Conservation (phyloP, 2,888 invertebrate species). For the Leuctra nigra region DNA sequence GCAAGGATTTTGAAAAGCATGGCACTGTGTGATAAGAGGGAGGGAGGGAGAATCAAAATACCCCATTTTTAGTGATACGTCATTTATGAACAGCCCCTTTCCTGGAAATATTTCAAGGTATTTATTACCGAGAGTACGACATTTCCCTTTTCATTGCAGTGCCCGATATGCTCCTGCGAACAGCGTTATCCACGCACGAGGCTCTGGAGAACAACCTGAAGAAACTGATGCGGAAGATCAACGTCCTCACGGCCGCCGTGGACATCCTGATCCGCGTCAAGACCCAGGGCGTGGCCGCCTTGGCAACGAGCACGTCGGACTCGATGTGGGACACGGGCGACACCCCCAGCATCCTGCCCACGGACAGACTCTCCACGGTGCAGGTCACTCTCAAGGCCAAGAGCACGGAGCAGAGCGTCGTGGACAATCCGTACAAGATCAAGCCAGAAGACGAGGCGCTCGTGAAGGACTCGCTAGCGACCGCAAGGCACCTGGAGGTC, state of each 20-base stretch:
- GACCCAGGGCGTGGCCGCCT: neutral
- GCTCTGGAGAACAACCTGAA: slow-evolving; percentile 36
- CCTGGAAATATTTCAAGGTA: too few relatives aligned
- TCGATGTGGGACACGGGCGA: too few relatives aligned
- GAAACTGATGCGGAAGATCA: slow-evolving; percentile 36
- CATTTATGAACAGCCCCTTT: too few relatives aligned
- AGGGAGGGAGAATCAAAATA: too few relatives aligned
- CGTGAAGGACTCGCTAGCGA: slow-evolving; percentile 46
- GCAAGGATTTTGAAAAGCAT: too few relatives aligned
- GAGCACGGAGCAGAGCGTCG: neutral
- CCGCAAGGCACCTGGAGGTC: slow-evolving; percentile 57
- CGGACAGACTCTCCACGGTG: neutral
- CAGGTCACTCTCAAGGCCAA: neutral
- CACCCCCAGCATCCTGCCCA: too few relatives aligned
- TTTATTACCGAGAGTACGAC: too few relatives aligned
- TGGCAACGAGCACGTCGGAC: too few relatives aligned
- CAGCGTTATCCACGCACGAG: slow-evolving; percentile 34
- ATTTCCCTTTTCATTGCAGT: too few relatives aligned
- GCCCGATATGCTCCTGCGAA: slow-evolving; percentile 37
- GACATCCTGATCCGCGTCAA: slow-evolving; percentile 41
- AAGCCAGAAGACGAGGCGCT: slow-evolving; percentile 35
- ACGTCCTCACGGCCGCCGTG: slow-evolving; percentile 47
- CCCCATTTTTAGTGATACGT: too few relatives aligned
- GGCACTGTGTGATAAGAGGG: too few relatives aligned
- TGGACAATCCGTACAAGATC: slow-evolving; percentile 31